These are phyloP conservation scores for Vombatus ursinus DNA, from an alignment of 2,113 vertebrate genomes.

Conservation along the genomic window DNA sequence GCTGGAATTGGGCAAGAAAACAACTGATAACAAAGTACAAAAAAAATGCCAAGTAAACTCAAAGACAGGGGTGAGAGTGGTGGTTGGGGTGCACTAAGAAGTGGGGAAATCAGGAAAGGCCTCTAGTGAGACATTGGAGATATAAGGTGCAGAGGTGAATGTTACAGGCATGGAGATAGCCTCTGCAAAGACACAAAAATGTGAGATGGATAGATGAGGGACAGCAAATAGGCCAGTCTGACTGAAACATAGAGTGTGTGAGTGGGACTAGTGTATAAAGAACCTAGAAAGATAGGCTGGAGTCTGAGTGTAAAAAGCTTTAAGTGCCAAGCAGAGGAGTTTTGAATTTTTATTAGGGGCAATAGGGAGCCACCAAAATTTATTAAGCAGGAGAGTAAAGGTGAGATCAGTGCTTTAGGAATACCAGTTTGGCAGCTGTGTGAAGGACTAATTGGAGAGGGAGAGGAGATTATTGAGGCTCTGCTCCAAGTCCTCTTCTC, in stretches of 20 bases:
- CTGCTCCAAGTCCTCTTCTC: background rate
- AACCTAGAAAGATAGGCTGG: background rate
- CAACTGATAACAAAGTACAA: too few relatives aligned
- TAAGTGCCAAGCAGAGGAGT: background rate
- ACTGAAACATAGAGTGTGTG: background rate
- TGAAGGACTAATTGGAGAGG: background rate
- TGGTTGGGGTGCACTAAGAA: too few relatives aligned
- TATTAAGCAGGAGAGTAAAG: background rate
- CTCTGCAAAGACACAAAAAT: background rate
- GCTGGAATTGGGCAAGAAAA: too few relatives aligned
- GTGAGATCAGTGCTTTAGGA: background rate
- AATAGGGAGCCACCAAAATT: background rate
- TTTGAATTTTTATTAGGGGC: background rate
- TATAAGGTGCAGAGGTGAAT: background rate
- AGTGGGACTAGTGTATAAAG: background rate
- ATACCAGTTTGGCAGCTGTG: background rate
- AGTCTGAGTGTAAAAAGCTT: background rate
- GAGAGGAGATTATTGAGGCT: background rate
- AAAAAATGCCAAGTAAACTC: too few relatives aligned
- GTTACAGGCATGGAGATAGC: background rate
- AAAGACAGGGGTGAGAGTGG: too few relatives aligned
- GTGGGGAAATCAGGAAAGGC: background rate
- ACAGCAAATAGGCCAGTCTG: too few relatives aligned
- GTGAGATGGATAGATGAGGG: background rate
- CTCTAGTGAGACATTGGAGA: background rate